Evolutionary conservation across 2,888 invertebrate genomes (phyloP).

Genomic region (Sialis fuliginosa): DNA sequence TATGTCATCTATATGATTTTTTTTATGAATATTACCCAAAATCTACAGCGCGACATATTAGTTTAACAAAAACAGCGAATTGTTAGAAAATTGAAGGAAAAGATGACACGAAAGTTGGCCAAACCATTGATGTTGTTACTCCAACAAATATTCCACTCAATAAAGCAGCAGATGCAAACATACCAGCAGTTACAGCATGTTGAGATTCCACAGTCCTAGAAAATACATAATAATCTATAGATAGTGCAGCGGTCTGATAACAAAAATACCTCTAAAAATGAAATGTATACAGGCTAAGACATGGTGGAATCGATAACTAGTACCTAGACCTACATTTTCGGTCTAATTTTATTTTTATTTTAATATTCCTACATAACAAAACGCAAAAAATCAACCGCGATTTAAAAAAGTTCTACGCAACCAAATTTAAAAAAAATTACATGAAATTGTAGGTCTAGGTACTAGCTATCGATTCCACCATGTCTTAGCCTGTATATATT

Average conservation of each 20-base stretch:
- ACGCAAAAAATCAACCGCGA: too few relatives aligned
- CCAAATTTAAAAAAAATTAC: too few relatives aligned
- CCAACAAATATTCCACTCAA: conserved; percentile 79
- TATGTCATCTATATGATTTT: neutral
- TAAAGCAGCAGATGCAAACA: conserved; percentile 88
- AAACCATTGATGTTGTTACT: conserved; percentile 54
- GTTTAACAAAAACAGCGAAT: neutral
- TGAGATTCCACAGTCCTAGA: conserved; percentile 64
- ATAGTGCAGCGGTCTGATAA: neutral
- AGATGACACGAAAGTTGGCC: conserved; percentile 40
- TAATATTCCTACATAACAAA: too few relatives aligned
- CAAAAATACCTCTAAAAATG: neutral
- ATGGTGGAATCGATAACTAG: too few relatives aligned
- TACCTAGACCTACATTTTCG: too few relatives aligned
- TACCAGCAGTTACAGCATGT: conserved; percentile 74
- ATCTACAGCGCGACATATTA: neutral
- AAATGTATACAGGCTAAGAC: too few relatives aligned
- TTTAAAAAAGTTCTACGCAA: too few relatives aligned
- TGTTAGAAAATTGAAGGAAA: conserved; percentile 12
- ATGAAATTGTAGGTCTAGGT: too few relatives aligned
- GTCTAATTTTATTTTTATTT: too few relatives aligned
- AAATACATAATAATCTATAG: conserved; percentile 9
- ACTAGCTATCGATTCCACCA: too few relatives aligned
- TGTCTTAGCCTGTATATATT: too few relatives aligned
- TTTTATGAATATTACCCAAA: neutral